Evolutionary conservation across 2,113 vertebrate genomes (phyloP).

Genomic region (Corythoichthys haematopterus): DNA sequence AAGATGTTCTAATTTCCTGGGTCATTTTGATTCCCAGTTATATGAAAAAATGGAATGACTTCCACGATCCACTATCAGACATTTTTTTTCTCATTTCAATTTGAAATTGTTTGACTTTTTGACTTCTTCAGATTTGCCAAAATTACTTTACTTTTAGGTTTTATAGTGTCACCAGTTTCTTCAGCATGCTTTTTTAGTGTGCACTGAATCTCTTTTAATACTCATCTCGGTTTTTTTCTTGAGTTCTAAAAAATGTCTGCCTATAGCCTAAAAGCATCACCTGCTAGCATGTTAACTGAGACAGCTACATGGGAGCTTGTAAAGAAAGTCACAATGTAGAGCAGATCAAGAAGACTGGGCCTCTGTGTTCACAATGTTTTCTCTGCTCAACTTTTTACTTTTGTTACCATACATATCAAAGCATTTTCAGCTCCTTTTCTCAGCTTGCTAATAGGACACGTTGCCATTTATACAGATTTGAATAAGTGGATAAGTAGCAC

Average conservation of each 20-base stretch:
- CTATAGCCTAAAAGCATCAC: background rate
- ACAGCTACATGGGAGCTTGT: background rate
- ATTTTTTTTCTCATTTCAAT: background rate
- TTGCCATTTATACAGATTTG: conserved; percentile 61
- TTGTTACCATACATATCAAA: conserved; percentile 63
- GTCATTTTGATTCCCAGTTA: background rate
- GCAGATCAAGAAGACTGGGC: conserved; percentile 49
- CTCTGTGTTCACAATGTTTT: conserved; percentile 40
- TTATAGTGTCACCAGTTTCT: background rate
- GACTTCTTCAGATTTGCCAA: background rate
- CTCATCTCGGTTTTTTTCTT: background rate
- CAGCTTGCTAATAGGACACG: conserved; percentile 58
- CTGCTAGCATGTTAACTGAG: background rate
- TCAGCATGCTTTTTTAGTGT: background rate
- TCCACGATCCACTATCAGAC: background rate
- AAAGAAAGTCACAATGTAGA: conserved; percentile 39
- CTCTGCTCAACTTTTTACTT: conserved; percentile 48
- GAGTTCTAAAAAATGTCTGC: background rate
- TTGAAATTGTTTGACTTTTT: background rate
- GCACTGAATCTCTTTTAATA: background rate
- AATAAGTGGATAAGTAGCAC: conserved; percentile 68
- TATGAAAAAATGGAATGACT: background rate
- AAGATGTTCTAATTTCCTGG: background rate
- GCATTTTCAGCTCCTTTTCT: conserved; percentile 44
- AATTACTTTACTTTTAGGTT: background rate